phyloP scores from a whole-genome alignment of 2,797 vertebrate species.

The Oreortyx pictus region DNA sequence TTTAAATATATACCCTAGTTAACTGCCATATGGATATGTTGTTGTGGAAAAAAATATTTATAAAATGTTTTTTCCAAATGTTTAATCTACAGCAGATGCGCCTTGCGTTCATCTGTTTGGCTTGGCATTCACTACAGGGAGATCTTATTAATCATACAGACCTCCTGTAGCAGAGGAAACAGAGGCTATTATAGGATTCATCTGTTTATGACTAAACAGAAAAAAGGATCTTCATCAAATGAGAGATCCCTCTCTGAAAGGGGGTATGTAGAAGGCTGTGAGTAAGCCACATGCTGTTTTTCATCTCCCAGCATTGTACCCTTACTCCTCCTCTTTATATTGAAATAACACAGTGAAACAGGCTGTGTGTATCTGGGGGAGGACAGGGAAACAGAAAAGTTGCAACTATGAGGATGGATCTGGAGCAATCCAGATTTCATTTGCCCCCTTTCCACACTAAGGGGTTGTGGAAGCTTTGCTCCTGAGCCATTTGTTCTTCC shows the following conservation, averaged over 20 bases:
- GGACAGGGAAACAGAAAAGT: background rate
- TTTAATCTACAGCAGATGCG: slow-evolving; percentile 85
- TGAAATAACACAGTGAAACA: background rate
- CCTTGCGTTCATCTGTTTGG: slow-evolving; percentile 82
- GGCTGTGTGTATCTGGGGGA: background rate
- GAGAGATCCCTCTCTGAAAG: slow-evolving; percentile 36
- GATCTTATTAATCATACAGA: slow-evolving; percentile 76
- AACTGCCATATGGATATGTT: slow-evolving; percentile 82
- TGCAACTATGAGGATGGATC: background rate
- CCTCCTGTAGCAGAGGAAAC: slow-evolving; percentile 77
- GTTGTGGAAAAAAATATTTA: slow-evolving; percentile 83
- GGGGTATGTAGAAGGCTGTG: slow-evolving; percentile 20
- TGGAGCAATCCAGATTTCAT: background rate
- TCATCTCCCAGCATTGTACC: background rate
- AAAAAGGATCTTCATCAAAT: slow-evolving; percentile 57
- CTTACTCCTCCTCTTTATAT: background rate
- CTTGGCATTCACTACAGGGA: slow-evolving; percentile 80
- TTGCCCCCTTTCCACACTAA: background rate
- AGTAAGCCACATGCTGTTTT: slow-evolving; percentile 44
- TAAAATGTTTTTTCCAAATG: slow-evolving; percentile 85
- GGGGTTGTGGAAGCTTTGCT: background rate
- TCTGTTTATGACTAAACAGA: slow-evolving; percentile 71
- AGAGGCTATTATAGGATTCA: slow-evolving; percentile 73
- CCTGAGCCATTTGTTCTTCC: background rate
- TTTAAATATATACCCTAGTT: slow-evolving; percentile 75